Evolutionary conservation across 2,888 invertebrate species (phyloP).

Genomic region (Embidobia sp.): DNA sequence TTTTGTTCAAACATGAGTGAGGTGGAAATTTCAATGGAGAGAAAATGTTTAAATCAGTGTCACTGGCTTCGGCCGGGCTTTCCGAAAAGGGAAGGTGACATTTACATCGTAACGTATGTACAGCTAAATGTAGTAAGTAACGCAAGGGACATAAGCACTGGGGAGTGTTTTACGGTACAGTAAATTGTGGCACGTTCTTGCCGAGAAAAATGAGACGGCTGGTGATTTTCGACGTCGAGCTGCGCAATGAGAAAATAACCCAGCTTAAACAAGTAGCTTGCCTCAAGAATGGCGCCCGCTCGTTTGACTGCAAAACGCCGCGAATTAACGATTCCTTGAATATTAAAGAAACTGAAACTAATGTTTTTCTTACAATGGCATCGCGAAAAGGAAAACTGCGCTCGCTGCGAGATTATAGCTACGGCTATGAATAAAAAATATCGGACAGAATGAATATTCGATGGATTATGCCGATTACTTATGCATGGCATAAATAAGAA

Average conservation of each 20-base stretch:
- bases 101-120: conserved; percentile 54
- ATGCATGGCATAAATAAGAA: conserved; percentile 40
- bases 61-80: conserved; percentile 10
- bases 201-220: conserved; percentile 42
- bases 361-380: neutral
- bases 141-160: conserved; percentile 53
- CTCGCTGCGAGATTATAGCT: neutral
- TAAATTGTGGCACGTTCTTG: conserved; percentile 53
- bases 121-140: conserved; percentile 57
- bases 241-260: conserved; percentile 37
- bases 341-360: neutral
- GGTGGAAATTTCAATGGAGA: neutral
- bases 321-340: conserved; percentile 2
- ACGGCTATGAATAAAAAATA: conserved; percentile 27
- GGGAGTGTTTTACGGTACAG: conserved; percentile 53
- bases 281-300: conserved; percentile 9
- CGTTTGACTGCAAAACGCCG: neutral
- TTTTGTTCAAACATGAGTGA: neutral
- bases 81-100: conserved; percentile 43
- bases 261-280: conserved; percentile 3
- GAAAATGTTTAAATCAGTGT: conserved; percentile 48
- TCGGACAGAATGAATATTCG: conserved; percentile 36
- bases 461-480: conserved; percentile 26
- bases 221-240: conserved; percentile 48
- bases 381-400: neutral